phyloP scores from a whole-genome alignment of 2,888 invertebrate genomes.

The Leptinotarsa juncta region DNA sequence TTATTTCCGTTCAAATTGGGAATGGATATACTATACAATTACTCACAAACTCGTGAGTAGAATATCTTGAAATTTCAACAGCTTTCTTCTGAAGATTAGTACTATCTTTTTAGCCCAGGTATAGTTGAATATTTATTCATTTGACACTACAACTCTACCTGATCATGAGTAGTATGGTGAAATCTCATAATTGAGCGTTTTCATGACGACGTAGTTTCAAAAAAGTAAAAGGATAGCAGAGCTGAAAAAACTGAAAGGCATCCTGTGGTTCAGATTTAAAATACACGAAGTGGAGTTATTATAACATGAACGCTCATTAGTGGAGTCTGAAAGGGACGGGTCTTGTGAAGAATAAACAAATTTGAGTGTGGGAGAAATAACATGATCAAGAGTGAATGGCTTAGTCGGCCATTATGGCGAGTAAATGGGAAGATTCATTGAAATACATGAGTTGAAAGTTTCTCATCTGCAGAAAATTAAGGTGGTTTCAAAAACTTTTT shows the following conservation, averaged over 20 bases:
- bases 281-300: constrained; percentile 18
- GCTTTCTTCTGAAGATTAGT: no score
- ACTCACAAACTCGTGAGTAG: no score
- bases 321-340: constrained; percentile 26
- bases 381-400: constrained; percentile 1
- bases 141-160: no score
- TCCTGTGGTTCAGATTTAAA: background rate
- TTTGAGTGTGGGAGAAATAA: constrained; percentile 28
- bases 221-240: no score
- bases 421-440: background rate
- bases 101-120: no score
- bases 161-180: background rate
- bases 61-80: no score
- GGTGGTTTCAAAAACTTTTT: no score
- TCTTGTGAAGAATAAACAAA: constrained; percentile 24
- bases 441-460: background rate
- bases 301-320: constrained; percentile 27
- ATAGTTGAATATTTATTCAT: no score
- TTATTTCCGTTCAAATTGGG: no score
- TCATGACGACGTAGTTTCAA: background rate
- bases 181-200: background rate
- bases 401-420: background rate
- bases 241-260: background rate
- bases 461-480: background rate
- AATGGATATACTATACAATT: no score